These are phyloP conservation scores for Lutraria rhynchaena DNA, from an alignment of 1,140 invertebrate genomes.

Conservation along the genomic window DNA sequence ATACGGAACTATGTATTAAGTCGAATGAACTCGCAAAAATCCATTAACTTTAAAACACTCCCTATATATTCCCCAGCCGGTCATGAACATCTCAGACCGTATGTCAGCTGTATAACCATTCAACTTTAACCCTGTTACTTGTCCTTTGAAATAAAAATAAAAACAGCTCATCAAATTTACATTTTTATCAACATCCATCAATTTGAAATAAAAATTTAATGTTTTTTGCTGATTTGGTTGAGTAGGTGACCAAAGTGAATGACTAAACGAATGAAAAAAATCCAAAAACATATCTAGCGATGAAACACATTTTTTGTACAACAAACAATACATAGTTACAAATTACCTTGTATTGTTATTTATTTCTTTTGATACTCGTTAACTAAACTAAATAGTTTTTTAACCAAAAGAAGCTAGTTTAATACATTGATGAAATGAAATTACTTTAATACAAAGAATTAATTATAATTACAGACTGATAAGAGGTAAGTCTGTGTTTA, in stretches of 20 bases:
- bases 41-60: background rate
- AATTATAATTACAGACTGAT: too few species aligned
- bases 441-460: too few species aligned
- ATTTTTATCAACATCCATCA: constrained; percentile 51
- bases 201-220: constrained; percentile 58
- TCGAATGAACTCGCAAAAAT: background rate
- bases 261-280: constrained; percentile 18
- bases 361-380: too few species aligned
- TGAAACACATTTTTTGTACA: background rate
- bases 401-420: too few species aligned
- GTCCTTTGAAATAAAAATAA: background rate
- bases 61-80: background rate
- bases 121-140: constrained; percentile 18
- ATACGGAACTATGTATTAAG: background rate
- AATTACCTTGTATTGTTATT: too few species aligned
- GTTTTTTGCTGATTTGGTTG: constrained; percentile 45
- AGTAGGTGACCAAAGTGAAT: constrained; percentile 40
- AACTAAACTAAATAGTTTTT: too few species aligned
- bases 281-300: background rate
- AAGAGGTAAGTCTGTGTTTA: too few species aligned
- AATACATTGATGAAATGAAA: too few species aligned
- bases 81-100: constrained; percentile 5
- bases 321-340: too few species aligned
- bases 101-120: constrained; percentile 5
- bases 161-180: constrained; percentile 32